Evolutionary conservation across 1,140 invertebrate species (phyloP).

Genomic region (Teleogryllus occipitalis): DNA sequence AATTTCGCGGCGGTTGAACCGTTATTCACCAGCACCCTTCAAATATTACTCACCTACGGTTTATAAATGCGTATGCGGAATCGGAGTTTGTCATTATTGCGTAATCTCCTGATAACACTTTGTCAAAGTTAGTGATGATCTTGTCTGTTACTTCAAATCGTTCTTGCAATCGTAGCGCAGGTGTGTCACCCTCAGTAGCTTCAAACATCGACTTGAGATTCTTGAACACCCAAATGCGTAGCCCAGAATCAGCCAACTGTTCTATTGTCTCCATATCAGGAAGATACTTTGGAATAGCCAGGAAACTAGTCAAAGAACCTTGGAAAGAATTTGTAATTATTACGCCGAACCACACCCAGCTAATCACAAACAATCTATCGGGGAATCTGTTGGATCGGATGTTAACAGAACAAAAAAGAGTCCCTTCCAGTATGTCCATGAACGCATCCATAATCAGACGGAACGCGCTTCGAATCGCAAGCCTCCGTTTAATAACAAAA

Average conservation of each 20-base stretch:
- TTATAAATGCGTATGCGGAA: background rate
- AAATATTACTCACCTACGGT: background rate
- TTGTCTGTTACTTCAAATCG: background rate
- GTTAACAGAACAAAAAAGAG: background rate
- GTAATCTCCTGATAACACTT: background rate
- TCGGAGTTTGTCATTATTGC: background rate
- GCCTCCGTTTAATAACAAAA: slow-evolving; percentile 9
- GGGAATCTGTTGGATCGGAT: background rate
- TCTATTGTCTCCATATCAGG: slow-evolving; percentile 33
- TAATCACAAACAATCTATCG: slow-evolving; percentile 32
- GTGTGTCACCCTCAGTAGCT: background rate
- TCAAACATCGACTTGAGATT: background rate
- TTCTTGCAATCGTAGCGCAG: background rate
- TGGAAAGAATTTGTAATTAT: slow-evolving; percentile 32
- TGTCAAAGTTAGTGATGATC: background rate
- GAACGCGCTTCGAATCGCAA: background rate
- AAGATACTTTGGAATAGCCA: slow-evolving; percentile 33
- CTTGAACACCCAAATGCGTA: slow-evolving; percentile 27
- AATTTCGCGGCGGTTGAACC: too few relatives aligned
- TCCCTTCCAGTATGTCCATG: slow-evolving; percentile 8
- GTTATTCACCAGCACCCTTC: too few relatives aligned
- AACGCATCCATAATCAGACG: background rate
- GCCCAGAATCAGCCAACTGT: slow-evolving; percentile 32
- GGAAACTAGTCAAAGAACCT: slow-evolving; percentile 30
- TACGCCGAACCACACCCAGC: slow-evolving; percentile 32